Conservation (phyloP, 1,140 invertebrate genomes). For the Berghia stephanieae region DNA sequence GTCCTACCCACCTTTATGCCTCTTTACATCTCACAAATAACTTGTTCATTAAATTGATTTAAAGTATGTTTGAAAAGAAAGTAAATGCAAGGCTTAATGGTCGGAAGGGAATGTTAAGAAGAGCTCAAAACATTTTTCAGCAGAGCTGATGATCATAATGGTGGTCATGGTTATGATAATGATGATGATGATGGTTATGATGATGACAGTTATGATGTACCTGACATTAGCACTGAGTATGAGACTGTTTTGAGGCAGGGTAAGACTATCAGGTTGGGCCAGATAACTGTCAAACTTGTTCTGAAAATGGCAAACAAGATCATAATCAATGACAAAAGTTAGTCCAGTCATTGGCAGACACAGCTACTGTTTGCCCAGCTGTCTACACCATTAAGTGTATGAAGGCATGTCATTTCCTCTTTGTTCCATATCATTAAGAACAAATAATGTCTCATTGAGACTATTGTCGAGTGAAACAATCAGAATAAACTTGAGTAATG, state of each 20-base stretch:
- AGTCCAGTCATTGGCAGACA: constrained; percentile 3
- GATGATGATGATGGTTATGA: too few relatives aligned
- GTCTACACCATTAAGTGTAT: background rate
- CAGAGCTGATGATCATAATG: background rate
- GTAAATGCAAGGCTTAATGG: too few relatives aligned
- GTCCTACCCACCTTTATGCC: too few relatives aligned
- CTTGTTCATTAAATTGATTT: too few relatives aligned
- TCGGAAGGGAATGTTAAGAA: too few relatives aligned
- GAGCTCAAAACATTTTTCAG: background rate
- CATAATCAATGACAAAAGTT: background rate
- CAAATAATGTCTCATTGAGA: background rate
- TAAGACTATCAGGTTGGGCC: constrained; percentile 80
- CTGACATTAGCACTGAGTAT: constrained; percentile 78
- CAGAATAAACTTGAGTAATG: too few relatives aligned
- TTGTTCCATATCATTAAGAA: background rate
- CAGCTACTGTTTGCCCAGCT: background rate
- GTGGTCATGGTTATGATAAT: background rate
- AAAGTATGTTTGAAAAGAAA: too few relatives aligned
- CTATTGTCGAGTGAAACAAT: too few relatives aligned
- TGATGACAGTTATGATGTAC: constrained; percentile 37
- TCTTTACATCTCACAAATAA: too few relatives aligned
- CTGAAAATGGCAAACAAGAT: constrained; percentile 63
- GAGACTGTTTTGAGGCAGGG: constrained; percentile 85
- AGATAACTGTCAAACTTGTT: constrained; percentile 82
- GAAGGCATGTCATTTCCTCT: background rate